These are phyloP conservation scores for Xenus cinereus DNA, from an alignment of 2,113 vertebrate species.

Conservation along the genomic window DNA sequence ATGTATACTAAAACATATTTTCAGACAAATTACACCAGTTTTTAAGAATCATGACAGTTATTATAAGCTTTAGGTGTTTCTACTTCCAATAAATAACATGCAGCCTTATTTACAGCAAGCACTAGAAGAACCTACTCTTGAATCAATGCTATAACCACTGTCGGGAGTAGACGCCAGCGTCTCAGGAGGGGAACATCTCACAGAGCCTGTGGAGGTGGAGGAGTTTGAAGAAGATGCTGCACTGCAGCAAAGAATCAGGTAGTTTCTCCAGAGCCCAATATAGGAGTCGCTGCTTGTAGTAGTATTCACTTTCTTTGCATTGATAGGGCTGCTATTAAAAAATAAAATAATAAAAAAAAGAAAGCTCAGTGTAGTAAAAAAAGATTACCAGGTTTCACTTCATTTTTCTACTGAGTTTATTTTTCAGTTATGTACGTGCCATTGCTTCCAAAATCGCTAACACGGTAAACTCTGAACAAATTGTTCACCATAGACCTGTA, in stretches of 20 bases:
- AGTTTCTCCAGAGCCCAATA: constrained; percentile 96
- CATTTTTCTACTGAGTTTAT: background rate
- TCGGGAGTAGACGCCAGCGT: constrained; percentile 98
- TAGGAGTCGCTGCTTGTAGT: constrained; percentile 93
- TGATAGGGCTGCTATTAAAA: constrained; percentile 90
- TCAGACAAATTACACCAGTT: background rate
- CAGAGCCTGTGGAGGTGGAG: constrained; percentile 84
- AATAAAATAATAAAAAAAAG: background rate
- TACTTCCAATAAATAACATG: background rate
- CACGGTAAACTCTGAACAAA: background rate
- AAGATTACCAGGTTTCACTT: background rate
- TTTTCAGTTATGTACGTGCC: background rate
- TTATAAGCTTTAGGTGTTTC: background rate
- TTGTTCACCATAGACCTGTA: background rate
- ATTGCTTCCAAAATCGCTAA: background rate
- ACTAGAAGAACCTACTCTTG: constrained; percentile 80
- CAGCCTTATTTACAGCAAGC: background rate
- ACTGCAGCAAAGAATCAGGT: constrained; percentile 97
- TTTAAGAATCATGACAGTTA: background rate
- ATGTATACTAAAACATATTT: background rate
- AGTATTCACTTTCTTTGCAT: constrained; percentile 96
- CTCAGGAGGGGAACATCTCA: constrained; percentile 96
- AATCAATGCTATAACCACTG: constrained; percentile 95
- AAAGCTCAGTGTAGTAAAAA: background rate
- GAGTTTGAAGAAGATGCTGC: constrained; percentile 81